Base-by-base conservation (phyloP, 2,888 invertebrate genomes). In the Oscheius onirici region DNA sequence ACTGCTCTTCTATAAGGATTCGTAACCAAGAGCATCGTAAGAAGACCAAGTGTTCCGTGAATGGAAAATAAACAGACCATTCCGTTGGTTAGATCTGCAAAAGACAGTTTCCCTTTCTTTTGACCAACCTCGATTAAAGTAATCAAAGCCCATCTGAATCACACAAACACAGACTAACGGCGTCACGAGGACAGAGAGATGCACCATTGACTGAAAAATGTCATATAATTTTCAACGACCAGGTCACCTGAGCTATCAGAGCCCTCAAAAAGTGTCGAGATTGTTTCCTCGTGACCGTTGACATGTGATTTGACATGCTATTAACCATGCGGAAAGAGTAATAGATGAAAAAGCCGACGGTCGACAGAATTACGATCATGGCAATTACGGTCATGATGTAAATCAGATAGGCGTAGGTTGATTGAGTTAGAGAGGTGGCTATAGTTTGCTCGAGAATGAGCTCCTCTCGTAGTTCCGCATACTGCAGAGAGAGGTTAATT, bases 211-310 rank as follows among this genome's bases (percentile, higher is more conserved):
- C 55, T 55, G 28, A 55, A 55, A 28, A n/a, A 3, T 17, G 28
- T 8, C 20, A 43, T 43, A n/a, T 24, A 3, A 6, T 52, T 13
- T 3, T 52, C 13, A 52, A 24, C 22, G 15, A 15, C 2, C 15
- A 26, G n/a, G n/a, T 13, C n/a, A 55, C 28, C 55, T 55, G 55
- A 10, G 55, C 55, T 26, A 55, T 55, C 26, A 55, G 28, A 55
- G 55, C 55, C 13, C 55, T 55, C 55, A 55, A 26, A n/a, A 55
- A 55, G n/a, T 55, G 55, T 11, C 22, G 10, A 15, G 55, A 55
- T n/a, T 55, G 55, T 28, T n/a, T 55, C 28, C 26, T 55, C 26
- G 55, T 55, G 15, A 26, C 55, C 26, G 55, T 11, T 1, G 55
- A 24, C 55, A 55, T 55, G 3, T 55, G 24, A 26, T 55, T 55